Evolutionary conservation across 2,113 vertebrate species (phyloP).

Genomic region (Sander vitreus): DNA sequence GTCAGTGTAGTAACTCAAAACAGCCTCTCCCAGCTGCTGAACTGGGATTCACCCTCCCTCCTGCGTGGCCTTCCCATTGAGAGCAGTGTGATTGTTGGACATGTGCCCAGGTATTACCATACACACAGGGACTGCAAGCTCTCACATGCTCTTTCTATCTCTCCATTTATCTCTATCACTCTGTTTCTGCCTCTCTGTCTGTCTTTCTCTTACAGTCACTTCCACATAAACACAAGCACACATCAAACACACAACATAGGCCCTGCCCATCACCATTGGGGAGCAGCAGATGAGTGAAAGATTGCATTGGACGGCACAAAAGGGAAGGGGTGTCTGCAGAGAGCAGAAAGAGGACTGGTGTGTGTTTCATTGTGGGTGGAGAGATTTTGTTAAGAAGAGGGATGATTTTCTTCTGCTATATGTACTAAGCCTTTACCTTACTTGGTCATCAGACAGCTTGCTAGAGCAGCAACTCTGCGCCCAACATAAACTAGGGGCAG

Average conservation of each 20-base stretch:
- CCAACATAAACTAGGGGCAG: conserved; percentile 62
- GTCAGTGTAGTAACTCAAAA: conserved; percentile 67
- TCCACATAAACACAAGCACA: conserved; percentile 49
- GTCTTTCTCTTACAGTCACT: not conserved
- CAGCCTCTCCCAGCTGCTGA: conserved; percentile 80
- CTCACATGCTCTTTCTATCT: conserved; percentile 34
- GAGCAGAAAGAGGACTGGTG: conserved; percentile 46
- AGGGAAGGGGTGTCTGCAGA: conserved; percentile 60
- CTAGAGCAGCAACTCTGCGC: conserved; percentile 67
- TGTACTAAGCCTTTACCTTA: conserved; percentile 78
- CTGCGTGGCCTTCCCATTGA: conserved; percentile 64
- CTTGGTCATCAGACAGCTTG: conserved; percentile 80
- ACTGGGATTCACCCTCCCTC: conserved; percentile 74
- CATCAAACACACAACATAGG: conserved; percentile 43
- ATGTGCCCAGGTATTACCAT: conserved; percentile 53
- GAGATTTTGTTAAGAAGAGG: conserved; percentile 76
- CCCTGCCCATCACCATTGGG: conserved; percentile 60
- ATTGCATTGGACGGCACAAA: conserved; percentile 47
- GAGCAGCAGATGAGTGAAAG: conserved; percentile 60
- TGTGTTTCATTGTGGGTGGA: conserved; percentile 71
- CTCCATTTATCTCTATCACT: conserved; percentile 24
- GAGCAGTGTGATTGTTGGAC: conserved; percentile 74
- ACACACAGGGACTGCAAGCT: conserved; percentile 20
- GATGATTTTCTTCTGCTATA: conserved; percentile 73
- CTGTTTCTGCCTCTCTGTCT: not conserved